Conservation (phyloP, 2,797 vertebrate species). For the Champsocephalus gunnari region DNA sequence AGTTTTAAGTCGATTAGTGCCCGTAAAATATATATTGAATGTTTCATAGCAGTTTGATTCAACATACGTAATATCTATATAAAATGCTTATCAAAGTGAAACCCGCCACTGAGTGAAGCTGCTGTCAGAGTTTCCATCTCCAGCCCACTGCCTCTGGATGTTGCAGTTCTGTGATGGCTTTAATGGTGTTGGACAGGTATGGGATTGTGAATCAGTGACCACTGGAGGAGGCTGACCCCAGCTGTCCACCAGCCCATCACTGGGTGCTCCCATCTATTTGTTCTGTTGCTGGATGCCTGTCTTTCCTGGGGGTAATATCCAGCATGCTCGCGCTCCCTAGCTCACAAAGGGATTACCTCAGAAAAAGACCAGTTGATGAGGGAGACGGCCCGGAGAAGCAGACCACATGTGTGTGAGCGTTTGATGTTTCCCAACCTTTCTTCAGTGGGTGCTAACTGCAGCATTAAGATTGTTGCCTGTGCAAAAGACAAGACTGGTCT, state of each 20-base stretch:
- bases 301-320: slow-evolving; percentile 51
- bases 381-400: slow-evolving; percentile 29
- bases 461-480: slow-evolving; percentile 35
- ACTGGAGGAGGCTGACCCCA: slow-evolving; percentile 60
- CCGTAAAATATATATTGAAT: neutral
- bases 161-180: slow-evolving; percentile 28
- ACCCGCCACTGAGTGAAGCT: slow-evolving; percentile 1
- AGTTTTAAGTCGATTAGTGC: neutral
- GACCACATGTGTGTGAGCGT: slow-evolving; percentile 43
- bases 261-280: slow-evolving; percentile 63
- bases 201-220: slow-evolving; percentile 70
- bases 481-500: slow-evolving; percentile 17
- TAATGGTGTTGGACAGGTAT: slow-evolving; percentile 68
- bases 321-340: slow-evolving; percentile 52
- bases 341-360: slow-evolving; percentile 55
- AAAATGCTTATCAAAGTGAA: neutral
- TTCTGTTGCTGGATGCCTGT: slow-evolving; percentile 59
- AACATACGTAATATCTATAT: neutral
- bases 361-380: slow-evolving; percentile 38
- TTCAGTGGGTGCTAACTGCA: slow-evolving; percentile 32
- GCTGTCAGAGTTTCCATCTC: slow-evolving; percentile 21
- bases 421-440: slow-evolving; percentile 55
- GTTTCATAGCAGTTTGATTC: neutral
- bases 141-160: slow-evolving; percentile 19
- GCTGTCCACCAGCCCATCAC: slow-evolving; percentile 63